These are phyloP conservation scores for Pogonognathellus flavescens DNA, from an alignment of 1,140 invertebrate species.

Conservation along the genomic window DNA sequence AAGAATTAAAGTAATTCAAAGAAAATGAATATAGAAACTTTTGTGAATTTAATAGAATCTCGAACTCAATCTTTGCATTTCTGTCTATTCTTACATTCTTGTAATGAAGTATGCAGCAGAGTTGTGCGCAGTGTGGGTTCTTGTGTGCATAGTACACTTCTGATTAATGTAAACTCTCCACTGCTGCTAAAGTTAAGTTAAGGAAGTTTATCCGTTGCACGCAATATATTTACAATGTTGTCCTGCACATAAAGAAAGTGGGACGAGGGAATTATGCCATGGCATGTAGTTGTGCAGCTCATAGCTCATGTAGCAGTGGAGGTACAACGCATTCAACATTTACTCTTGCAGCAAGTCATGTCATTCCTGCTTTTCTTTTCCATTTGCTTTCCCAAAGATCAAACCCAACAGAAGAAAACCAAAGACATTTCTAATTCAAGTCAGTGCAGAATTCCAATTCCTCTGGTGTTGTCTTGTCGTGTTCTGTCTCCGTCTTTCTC, in stretches of 20 bases:
- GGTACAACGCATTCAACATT: background rate
- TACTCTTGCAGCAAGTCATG: slow-evolving; percentile 21
- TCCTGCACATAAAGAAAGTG: background rate
- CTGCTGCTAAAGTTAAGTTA: no score
- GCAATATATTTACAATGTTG: no score
- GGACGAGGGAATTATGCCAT: slow-evolving; percentile 23
- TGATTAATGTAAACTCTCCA: no score
- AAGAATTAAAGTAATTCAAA: slow-evolving; percentile 7
- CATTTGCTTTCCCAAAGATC: slow-evolving; percentile 10
- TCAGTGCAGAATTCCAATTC: slow-evolving; percentile 28
- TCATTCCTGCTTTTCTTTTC: slow-evolving; percentile 35
- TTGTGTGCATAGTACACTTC: no score
- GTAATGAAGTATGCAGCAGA: no score
- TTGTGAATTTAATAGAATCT: slow-evolving; percentile 15
- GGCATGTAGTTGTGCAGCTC: no score
- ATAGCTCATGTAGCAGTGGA: background rate
- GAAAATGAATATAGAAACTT: background rate
- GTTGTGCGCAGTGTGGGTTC: no score
- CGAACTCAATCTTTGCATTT: background rate
- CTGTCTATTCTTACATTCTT: background rate
- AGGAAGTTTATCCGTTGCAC: no score
- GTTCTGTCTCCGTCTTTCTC: background rate
- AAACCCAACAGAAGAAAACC: slow-evolving; percentile 2
- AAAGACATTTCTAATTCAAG: slow-evolving; percentile 42
- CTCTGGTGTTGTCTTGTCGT: slow-evolving; percentile 18